Conservation (phyloP, 92 coral and sea anemone genomes). For the Porites lobata region DNA sequence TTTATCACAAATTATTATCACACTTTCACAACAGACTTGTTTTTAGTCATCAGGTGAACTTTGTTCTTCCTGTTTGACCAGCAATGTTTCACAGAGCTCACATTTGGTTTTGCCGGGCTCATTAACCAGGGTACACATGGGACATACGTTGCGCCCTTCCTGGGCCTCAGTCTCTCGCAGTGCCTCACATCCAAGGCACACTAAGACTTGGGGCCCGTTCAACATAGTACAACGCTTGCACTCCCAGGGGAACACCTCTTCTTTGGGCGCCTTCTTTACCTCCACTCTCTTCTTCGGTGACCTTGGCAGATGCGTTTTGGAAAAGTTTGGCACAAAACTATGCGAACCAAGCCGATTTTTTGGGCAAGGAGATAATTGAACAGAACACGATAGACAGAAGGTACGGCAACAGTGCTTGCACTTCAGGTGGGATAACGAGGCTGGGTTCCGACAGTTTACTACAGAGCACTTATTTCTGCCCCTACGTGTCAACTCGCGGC, state of each 20-base stretch:
- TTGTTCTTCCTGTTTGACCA: slow-evolving; percentile 41
- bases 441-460: slow-evolving; percentile 72
- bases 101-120: slow-evolving; percentile 87
- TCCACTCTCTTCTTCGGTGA: slow-evolving; percentile 1
- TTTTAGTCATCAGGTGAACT: background rate
- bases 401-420: slow-evolving; percentile 74
- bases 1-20: too few species aligned
- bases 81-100: slow-evolving; percentile 83
- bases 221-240: slow-evolving; percentile 88
- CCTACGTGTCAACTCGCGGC: background rate
- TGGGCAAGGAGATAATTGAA: slow-evolving; percentile 53
- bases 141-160: slow-evolving; percentile 79
- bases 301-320: slow-evolving; percentile 13
- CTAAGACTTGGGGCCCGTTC: slow-evolving; percentile 82
- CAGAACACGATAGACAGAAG: slow-evolving; percentile 74
- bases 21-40: too few species aligned
- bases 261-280: slow-evolving; percentile 8
- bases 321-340: slow-evolving; percentile 26
- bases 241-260: slow-evolving; percentile 65
- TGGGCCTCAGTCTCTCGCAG: slow-evolving; percentile 72
- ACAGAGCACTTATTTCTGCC: slow-evolving; percentile 69
- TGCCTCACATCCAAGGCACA: slow-evolving; percentile 88
- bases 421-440: slow-evolving; percentile 48
- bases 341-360: slow-evolving; percentile 67
- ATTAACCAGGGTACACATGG: slow-evolving; percentile 94